These are phyloP conservation scores for Crenichthys baileyi DNA, from an alignment of 2,797 vertebrate species.

Conservation along the genomic window DNA sequence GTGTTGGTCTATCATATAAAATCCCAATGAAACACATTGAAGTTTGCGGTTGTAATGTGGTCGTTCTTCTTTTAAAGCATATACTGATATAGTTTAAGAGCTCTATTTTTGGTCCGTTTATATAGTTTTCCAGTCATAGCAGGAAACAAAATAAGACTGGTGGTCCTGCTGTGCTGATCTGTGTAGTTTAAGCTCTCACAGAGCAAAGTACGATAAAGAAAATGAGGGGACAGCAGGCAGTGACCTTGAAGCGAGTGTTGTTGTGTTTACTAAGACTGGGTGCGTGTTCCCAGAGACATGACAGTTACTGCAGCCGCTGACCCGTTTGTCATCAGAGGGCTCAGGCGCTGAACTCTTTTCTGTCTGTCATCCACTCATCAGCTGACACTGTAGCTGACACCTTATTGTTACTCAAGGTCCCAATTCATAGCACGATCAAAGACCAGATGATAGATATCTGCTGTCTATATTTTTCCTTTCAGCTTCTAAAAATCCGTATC, in stretches of 20 bases:
- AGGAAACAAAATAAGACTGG: slow-evolving; percentile 55
- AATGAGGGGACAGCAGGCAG: slow-evolving; percentile 36
- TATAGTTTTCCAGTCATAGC: slow-evolving; percentile 29
- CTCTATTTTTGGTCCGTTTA: too few relatives aligned
- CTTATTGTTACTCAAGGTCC: slow-evolving; percentile 49
- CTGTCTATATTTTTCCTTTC: background rate
- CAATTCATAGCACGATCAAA: slow-evolving; percentile 37
- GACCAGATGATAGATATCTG: slow-evolving; percentile 26
- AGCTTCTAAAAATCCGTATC: background rate
- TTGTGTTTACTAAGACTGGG: slow-evolving; percentile 15
- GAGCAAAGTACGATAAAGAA: slow-evolving; percentile 45
- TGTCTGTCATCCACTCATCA: slow-evolving; percentile 52
- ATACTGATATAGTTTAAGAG: too few relatives aligned
- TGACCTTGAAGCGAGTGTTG: slow-evolving; percentile 60
- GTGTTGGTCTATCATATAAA: background rate
- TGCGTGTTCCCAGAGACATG: slow-evolving; percentile 31
- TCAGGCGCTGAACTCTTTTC: slow-evolving; percentile 31
- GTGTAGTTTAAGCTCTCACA: slow-evolving; percentile 54
- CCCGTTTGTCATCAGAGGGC: slow-evolving; percentile 36
- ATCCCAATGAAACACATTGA: background rate
- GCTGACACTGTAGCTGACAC: slow-evolving; percentile 47
- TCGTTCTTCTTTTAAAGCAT: too few relatives aligned
- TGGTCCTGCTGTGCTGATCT: slow-evolving; percentile 62
- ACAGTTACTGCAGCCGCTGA: slow-evolving; percentile 24
- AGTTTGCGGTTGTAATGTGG: background rate